A percentile compares a stretch with the other conserved stretches of the same genome.
These are phyloP conservation scores for Emydocephalus ijimae DNA, from an alignment of 2,113 vertebrate genomes.

Conservation along the genomic window DNA sequence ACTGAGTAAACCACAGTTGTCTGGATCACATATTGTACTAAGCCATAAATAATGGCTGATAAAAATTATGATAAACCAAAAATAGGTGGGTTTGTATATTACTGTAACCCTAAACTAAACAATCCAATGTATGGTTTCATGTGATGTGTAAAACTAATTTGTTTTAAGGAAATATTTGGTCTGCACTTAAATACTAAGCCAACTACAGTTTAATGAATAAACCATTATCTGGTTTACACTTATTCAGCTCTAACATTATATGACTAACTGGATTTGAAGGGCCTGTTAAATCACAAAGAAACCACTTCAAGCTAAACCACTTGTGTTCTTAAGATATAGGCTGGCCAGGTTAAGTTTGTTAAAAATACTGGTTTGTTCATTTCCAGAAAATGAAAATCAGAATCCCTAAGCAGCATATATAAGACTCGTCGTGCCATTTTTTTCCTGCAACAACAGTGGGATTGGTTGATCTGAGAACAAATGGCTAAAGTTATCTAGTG, in stretches of 20 bases:
- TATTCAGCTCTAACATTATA: not conserved
- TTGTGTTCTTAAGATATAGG: not conserved
- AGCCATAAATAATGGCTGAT: not conserved
- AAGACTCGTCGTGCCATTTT: not conserved
- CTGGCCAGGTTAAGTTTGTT: not conserved
- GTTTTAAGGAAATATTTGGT: not conserved
- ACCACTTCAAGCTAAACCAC: not conserved
- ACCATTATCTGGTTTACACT: not conserved
- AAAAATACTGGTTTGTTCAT: not conserved
- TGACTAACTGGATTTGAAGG: not conserved
- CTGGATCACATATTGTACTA: not conserved
- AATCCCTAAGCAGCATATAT: not conserved
- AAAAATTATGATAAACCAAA: not conserved
- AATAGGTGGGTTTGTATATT: not conserved
- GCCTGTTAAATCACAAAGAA: not conserved
- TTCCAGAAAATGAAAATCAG: not conserved
- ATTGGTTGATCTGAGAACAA: not conserved
- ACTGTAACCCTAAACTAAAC: not conserved
- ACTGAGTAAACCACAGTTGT: not conserved
- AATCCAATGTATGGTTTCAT: not conserved
- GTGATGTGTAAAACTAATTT: not conserved
- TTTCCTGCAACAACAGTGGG: not conserved
- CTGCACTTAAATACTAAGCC: not conserved
- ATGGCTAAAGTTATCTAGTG: not conserved
- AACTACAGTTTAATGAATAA: not conserved